Evolutionary conservation across 2,113 vertebrate species (phyloP).

Genomic region (Bolborhynchus lineola): DNA sequence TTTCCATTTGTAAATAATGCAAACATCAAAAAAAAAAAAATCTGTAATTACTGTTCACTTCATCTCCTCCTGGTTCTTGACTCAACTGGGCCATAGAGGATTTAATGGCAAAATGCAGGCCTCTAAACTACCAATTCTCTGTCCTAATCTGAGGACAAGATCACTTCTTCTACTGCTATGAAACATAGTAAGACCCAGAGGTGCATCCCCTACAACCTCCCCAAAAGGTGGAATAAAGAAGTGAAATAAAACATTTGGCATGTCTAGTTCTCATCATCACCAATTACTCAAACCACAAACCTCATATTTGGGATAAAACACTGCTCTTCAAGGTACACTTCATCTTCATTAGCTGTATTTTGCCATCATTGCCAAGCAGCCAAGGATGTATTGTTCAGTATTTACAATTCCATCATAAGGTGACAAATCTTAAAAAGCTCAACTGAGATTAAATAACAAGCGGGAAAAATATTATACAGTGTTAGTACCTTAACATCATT

Average conservation of each 20-base stretch:
- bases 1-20: neutral
- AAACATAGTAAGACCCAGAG: neutral
- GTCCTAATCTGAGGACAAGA: neutral
- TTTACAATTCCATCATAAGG: neutral
- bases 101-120: neutral
- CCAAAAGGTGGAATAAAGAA: neutral
- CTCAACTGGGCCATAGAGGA: too few species aligned
- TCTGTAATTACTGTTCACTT: neutral
- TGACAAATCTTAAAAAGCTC: neutral
- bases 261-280: neutral
- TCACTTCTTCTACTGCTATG: neutral
- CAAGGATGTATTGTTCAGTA: neutral
- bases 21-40: neutral
- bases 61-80: neutral
- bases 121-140: neutral
- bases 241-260: neutral
- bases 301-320: neutral
- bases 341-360: neutral
- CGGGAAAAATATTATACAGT: neutral
- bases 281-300: neutral
- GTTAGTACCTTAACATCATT: constrained; percentile 85
- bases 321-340: rapidly evolving
- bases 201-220: neutral
- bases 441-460: neutral
- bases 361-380: neutral